phyloP scores from a whole-genome alignment of 1,140 invertebrate species.

The Drosophila santomea region DNA sequence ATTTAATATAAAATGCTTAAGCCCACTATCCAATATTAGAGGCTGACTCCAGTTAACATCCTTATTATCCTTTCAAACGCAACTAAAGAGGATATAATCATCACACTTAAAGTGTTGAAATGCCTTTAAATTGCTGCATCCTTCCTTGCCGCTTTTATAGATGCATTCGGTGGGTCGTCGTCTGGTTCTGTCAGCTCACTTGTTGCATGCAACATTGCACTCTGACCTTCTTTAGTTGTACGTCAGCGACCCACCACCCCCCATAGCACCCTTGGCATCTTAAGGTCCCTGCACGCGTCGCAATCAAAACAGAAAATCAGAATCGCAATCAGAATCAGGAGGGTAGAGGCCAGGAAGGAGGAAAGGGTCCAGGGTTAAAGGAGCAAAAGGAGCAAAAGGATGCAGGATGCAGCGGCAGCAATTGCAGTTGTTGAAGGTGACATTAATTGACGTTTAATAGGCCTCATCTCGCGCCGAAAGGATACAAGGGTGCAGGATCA shows the following conservation, averaged over 20 bases:
- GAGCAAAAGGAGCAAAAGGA: not conserved
- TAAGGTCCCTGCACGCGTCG: conserved; percentile 57
- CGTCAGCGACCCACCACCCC: not conserved
- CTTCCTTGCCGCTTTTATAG: not conserved
- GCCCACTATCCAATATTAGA: too few relatives aligned
- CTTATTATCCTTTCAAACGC: not conserved
- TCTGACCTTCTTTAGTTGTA: conserved; percentile 9
- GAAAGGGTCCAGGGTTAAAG: conserved; percentile 1
- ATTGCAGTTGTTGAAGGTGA: conserved; percentile 77
- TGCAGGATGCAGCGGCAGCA: conserved; percentile 23
- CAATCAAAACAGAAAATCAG: conserved; percentile 70
- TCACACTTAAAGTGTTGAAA: conserved; percentile 12
- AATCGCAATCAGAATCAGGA: conserved; percentile 26
- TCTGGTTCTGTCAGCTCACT: conserved; percentile 20
- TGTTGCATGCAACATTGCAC: conserved; percentile 48
- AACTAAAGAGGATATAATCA: conserved; percentile 8
- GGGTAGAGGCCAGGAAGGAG: not conserved
- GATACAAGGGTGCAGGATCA: not conserved
- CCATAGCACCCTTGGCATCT: not conserved
- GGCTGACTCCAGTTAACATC: not conserved
- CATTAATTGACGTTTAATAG: conserved; percentile 81
- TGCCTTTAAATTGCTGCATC: not conserved
- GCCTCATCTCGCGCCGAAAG: conserved; percentile 30
- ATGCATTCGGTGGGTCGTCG: not conserved
- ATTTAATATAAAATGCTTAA: too few relatives aligned